Evolutionary conservation across 53 echinoderm and acorn worm genomes (phyloP), one percentile per base, ranked within the genome.

Genomic region (Antedon mediterranea): DNA sequence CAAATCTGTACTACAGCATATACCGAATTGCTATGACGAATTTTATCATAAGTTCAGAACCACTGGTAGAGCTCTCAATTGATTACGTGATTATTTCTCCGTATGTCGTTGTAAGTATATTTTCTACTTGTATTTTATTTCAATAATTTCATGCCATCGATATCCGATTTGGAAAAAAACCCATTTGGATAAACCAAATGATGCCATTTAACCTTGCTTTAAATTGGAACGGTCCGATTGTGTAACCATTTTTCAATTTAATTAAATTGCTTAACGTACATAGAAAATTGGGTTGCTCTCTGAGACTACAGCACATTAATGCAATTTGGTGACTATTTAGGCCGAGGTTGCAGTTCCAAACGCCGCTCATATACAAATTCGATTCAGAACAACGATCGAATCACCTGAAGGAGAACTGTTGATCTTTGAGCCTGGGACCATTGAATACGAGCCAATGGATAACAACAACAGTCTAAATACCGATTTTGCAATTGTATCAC

Each of bases 51-150:
- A 90, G 91, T 43, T 88, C 88, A 0, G 77, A 80, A 0, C 88
- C 91, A 9, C 73, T 88, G 33, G 88, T 90, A 20, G 78, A 85
- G 77, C 88, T 91, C 4, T 83, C 85, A 0, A 78, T 90, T 28
- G 88, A 90, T 73, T 90, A 76, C 76, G 88, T 90, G 34, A 88
- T 90, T 81, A 85, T 90, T 30, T 78, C 74, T 31, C 81, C 85
- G 13, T 90, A 90, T 76, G 79, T 79, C 0, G 88, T 80, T 71
- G 73, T 81, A 32, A 32, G 74, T 74, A 20, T 74, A 14, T 32
- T 14, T 15, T 31, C 74, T 9, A 3, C 29, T 15, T 74, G 2
- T 27, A 72, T 41, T 41, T 41, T 41, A 41, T 41, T 7, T 41
- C 13, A n/a, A n/a, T n/a, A n/a, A n/a, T 41, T 41, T 41, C 41